Evolutionary conservation across 2,888 invertebrate species (phyloP).

Genomic region (Sialis lutaria): DNA sequence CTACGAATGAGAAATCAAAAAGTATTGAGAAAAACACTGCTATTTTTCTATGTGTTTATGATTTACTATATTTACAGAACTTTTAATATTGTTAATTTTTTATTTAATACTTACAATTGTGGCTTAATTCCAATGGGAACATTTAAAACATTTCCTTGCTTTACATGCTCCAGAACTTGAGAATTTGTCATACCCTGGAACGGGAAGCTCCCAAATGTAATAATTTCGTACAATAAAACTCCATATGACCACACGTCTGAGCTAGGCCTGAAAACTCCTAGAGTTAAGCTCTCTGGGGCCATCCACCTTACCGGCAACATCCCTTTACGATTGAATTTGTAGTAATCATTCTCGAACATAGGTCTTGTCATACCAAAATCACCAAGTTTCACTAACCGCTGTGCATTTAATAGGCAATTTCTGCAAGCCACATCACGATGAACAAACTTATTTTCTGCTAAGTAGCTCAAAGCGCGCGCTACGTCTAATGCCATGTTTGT

Average conservation of each 20-base stretch:
- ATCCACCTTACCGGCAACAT: conserved; percentile 86
- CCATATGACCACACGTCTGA: conserved; percentile 88
- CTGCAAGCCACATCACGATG: conserved; percentile 73
- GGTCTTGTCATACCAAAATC: conserved; percentile 89
- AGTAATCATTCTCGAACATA: conserved; percentile 77
- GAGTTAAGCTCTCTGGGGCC: conserved; percentile 73
- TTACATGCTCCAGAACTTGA: conserved; percentile 68
- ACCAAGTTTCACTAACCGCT: conserved; percentile 56
- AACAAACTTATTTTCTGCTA: conserved; percentile 70
- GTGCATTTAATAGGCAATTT: conserved; percentile 52
- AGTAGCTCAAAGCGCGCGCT: conserved; percentile 67
- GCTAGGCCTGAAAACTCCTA: conserved; percentile 69
- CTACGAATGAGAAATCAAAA: too few relatives aligned
- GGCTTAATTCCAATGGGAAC: conserved; percentile 65
- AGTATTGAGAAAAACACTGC: too few relatives aligned
- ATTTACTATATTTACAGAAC: too few relatives aligned
- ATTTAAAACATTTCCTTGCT: conserved; percentile 50
- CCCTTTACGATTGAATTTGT: conserved; percentile 72
- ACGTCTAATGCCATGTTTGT: conserved; percentile 81
- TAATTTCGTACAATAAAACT: conserved; percentile 70
- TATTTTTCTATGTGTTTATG: too few relatives aligned
- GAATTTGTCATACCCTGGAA: conserved; percentile 75
- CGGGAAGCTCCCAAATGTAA: conserved; percentile 82
- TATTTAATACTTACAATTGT: conserved; percentile 70
- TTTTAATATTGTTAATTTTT: too few relatives aligned